These are phyloP conservation scores for Delichon dasypus DNA, from an alignment of 2,797 vertebrate genomes.

Conservation along the genomic window DNA sequence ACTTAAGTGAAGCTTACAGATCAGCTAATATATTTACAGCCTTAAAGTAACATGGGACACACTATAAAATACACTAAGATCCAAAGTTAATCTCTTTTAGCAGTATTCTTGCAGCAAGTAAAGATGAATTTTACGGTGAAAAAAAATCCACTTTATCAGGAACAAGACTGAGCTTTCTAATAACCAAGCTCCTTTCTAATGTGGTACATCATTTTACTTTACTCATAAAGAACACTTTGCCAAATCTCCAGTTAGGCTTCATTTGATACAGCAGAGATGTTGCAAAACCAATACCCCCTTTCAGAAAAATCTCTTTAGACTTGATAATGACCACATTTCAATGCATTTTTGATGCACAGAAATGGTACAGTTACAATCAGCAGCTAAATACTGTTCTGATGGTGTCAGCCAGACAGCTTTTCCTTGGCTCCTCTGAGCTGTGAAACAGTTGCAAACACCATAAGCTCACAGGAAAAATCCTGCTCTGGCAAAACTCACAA, in stretches of 20 bases:
- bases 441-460: conserved; percentile 5
- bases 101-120: conserved; percentile 39
- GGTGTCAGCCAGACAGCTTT: conserved; percentile 24
- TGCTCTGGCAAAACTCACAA: not conserved
- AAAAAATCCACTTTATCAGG: conserved; percentile 61
- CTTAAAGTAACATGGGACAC: conserved; percentile 40
- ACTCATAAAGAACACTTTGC: conserved; percentile 20
- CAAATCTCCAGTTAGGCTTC: conserved; percentile 41
- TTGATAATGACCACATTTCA: conserved; percentile 7
- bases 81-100: conserved; percentile 57
- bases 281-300: conserved; percentile 28
- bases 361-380: not conserved
- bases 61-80: conserved; percentile 38
- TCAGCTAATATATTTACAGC: conserved; percentile 55
- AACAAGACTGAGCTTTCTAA: conserved; percentile 58
- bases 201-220: conserved; percentile 31
- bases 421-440: not conserved
- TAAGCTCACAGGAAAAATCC: conserved; percentile 7
- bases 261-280: conserved; percentile 25
- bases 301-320: not conserved
- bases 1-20: conserved; percentile 43
- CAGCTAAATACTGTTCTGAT: conserved; percentile 15
- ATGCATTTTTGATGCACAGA: not conserved
- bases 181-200: conserved; percentile 42
- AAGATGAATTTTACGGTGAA: conserved; percentile 52